Percentiles rank a stretch among this genome's conserved stretches.
Evolutionary conservation across 1,140 invertebrate genomes (phyloP).

Genomic region (Pseudoatta argentina): DNA sequence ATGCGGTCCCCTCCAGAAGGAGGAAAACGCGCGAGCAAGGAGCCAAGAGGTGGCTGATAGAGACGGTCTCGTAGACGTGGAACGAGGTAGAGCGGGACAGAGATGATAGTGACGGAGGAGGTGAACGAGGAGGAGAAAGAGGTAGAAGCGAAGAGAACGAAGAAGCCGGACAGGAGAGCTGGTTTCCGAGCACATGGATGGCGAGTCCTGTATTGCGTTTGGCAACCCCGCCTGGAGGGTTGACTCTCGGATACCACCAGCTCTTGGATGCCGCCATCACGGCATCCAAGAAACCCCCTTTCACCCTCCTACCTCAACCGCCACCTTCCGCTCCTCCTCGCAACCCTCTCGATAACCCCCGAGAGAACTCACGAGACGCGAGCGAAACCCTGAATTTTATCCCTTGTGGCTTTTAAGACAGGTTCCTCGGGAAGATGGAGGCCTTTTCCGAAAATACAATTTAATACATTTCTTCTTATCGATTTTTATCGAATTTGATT

Average conservation of each 20-base stretch:
- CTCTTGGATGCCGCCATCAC: slow-evolving; percentile 71
- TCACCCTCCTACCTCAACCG: slow-evolving; percentile 33
- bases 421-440: background rate
- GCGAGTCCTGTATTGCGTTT: slow-evolving; percentile 51
- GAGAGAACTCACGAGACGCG: slow-evolving; percentile 42
- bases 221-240: slow-evolving; percentile 74
- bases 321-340: slow-evolving; percentile 23
- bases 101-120: slow-evolving; percentile 5
- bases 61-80: slow-evolving; percentile 20
- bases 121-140: slow-evolving; percentile 21
- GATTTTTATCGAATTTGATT: background rate
- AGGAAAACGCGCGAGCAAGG: slow-evolving; percentile 76
- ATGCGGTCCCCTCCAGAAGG: slow-evolving; percentile 71
- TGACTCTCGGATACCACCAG: slow-evolving; percentile 71
- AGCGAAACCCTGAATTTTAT: slow-evolving; percentile 37
- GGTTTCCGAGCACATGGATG: slow-evolving; percentile 51
- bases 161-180: slow-evolving; percentile 66
- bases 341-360: slow-evolving; percentile 41
- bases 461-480: background rate
- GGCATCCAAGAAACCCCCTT: slow-evolving; percentile 57
- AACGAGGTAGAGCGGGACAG: slow-evolving; percentile 38
- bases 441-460: slow-evolving; percentile 24
- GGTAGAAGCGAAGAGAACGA: slow-evolving; percentile 57
- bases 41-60: slow-evolving; percentile 69
- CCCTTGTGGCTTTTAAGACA: slow-evolving; percentile 38